These are phyloP conservation scores for Synanthedon myopaeformis DNA, from an alignment of 2,888 invertebrate species.

Conservation along the genomic window DNA sequence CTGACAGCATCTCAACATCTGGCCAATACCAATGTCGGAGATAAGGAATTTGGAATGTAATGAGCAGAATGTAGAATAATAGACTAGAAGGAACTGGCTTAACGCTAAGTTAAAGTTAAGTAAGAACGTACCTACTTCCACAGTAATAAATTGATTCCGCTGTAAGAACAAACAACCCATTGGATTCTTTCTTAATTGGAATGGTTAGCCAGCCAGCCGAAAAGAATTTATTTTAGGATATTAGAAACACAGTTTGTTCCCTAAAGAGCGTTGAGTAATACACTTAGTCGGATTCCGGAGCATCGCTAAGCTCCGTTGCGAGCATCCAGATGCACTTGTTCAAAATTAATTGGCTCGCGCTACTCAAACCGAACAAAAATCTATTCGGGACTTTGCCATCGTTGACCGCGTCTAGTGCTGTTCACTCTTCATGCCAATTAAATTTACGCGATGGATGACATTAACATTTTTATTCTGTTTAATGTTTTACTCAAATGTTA, in stretches of 20 bases:
- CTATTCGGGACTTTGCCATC: conserved; percentile 37
- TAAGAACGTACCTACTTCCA: background rate
- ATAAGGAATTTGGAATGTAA: too few relatives aligned
- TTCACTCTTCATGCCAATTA: conserved; percentile 1
- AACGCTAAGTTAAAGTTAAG: background rate
- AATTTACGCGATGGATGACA: background rate
- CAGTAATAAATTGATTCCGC: background rate
- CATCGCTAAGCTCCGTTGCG: background rate
- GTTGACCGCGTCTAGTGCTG: conserved; percentile 15
- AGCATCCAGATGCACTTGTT: conserved; percentile 39
- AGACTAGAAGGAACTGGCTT: too few relatives aligned
- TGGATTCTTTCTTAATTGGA: conserved; percentile 7
- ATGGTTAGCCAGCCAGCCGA: conserved; percentile 6
- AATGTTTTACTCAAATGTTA: background rate
- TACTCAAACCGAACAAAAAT: conserved; percentile 49
- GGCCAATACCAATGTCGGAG: too few relatives aligned
- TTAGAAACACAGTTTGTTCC: conserved; percentile 14
- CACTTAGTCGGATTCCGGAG: background rate
- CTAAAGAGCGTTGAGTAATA: conserved; percentile 12
- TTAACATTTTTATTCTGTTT: background rate
- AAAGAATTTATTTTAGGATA: conserved; percentile 11
- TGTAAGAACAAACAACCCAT: background rate
- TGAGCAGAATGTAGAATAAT: too few relatives aligned
- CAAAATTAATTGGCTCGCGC: conserved; percentile 51
- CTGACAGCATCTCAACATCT: too few relatives aligned